Percentiles rank a stretch among this genome's conserved stretches.
These are phyloP conservation scores for Rhea americana DNA, from an alignment of 2,113 vertebrate species.

Conservation along the genomic window DNA sequence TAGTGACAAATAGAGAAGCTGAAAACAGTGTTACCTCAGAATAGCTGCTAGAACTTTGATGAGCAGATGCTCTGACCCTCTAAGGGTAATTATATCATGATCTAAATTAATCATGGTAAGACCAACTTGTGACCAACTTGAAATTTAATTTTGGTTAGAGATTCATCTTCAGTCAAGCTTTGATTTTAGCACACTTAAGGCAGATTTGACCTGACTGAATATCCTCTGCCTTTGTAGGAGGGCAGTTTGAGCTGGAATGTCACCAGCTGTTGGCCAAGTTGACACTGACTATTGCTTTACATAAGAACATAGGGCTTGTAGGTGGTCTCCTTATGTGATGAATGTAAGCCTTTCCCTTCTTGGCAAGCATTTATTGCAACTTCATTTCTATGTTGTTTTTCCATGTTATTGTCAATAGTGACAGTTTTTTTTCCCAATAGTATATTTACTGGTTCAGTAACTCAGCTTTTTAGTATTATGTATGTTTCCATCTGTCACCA, in stretches of 20 bases:
- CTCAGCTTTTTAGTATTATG: background rate
- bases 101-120: constrained; percentile 12
- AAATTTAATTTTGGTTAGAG: background rate
- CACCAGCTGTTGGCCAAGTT: background rate
- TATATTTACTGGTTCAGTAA: background rate
- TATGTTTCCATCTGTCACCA: background rate
- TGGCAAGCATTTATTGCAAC: background rate
- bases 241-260: background rate
- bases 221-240: background rate
- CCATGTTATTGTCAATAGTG: background rate
- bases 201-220: background rate
- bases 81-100: background rate
- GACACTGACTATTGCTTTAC: background rate
- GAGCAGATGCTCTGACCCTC: background rate
- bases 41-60: background rate
- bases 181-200: background rate
- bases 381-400: background rate
- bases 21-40: background rate
- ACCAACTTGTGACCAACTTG: background rate
- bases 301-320: background rate
- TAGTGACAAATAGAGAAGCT: background rate
- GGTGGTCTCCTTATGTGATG: background rate
- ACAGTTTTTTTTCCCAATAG: background rate
- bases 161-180: background rate
- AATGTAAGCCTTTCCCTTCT: background rate